Conservation (phyloP, 2,888 invertebrate species). For the Amblyjoppa proteus region DNA sequence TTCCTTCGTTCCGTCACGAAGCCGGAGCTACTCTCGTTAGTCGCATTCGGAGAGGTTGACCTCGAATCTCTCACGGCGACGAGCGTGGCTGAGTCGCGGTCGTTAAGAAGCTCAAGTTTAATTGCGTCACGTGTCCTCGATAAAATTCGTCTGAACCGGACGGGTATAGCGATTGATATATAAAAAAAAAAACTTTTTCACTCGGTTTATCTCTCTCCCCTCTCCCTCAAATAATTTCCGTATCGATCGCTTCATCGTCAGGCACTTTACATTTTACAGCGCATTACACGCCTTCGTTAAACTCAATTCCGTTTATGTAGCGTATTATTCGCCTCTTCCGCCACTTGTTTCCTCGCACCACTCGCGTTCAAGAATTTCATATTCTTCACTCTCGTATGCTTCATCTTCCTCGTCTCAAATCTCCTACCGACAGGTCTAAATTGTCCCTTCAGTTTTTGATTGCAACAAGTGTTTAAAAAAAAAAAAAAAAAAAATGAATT, state of each 20-base stretch:
- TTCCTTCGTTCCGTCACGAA: slow-evolving; percentile 16
- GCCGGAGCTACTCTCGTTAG: slow-evolving; percentile 36
- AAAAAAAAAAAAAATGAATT: slow-evolving; percentile 21
- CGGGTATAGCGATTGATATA: slow-evolving; percentile 42
- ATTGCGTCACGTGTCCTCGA: slow-evolving; percentile 61
- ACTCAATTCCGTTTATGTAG: neutral
- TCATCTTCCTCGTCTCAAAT: neutral
- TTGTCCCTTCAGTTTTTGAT: slow-evolving; percentile 18
- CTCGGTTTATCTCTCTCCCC: neutral
- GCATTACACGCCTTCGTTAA: slow-evolving; percentile 1
- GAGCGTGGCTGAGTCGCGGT: slow-evolving; percentile 27
- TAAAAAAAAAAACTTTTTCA: neutral
- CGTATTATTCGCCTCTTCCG: neutral
- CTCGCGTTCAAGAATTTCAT: neutral
- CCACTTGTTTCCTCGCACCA: neutral
- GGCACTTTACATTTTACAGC: slow-evolving; percentile 6
- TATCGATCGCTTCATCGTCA: slow-evolving; percentile 29
- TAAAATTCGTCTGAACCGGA: slow-evolving; percentile 49
- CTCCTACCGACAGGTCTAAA: neutral
- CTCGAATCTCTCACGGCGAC: slow-evolving; percentile 51
- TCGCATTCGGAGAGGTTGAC: slow-evolving; percentile 43
- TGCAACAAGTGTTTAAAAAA: slow-evolving; percentile 21
- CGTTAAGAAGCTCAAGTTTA: slow-evolving; percentile 54
- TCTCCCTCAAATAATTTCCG: slow-evolving; percentile 8
- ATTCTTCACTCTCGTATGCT: neutral